Base-by-base conservation (phyloP, 1,140 invertebrate species). In the Triops longicaudatus region DNA sequence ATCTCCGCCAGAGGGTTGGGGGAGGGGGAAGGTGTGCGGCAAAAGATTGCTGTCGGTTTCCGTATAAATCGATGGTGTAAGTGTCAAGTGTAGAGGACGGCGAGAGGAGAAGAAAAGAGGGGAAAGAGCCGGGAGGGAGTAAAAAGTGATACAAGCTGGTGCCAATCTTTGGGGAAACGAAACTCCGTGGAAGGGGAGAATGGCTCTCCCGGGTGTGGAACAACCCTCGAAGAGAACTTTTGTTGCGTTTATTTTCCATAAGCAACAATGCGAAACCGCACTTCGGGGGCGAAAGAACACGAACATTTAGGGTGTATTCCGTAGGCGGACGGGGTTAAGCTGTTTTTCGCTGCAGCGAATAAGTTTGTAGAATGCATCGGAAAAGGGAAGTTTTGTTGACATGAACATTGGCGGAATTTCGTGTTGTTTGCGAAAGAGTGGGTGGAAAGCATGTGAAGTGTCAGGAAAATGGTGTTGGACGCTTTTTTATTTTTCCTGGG, bases 201-300 rank as follows among this genome's bases (percentile, higher is more conserved):
- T 17, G 10, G 22, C 10, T 6, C 9, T 0, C 22, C 11, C n/a
- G 50, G 17, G 50, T n/a, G 14, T 0, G 50, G 22, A 37, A 7
- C 7, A 37, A 2, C 31, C 50, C 17, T 14, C 50, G 22, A 17
- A 1, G 17, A n/a, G 17, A 1, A 9, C 50, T 63, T 22, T 17
- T 17, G 9, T 63, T n/a, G 14, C 22, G 14, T 63, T 63, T 63
- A n/a, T 63, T 17, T 63, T 14, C 50, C 50, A 63, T 0, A 22
- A 63, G 50, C 50, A 63, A 63, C n/a, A 63, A 63, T 63, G 50
- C 50, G 7, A 63, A 63, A 63, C 50, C 50, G n/a, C 50, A 63
- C 50, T 63, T 63, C 22, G 10, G 14, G 50, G 50, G 31, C 31
- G 31, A 37, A 37, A 17, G 22, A 63, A 63, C 50, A n/a, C 22